Conservation (phyloP, 2,113 vertebrate genomes). For the Sylvicapra grimmia region DNA sequence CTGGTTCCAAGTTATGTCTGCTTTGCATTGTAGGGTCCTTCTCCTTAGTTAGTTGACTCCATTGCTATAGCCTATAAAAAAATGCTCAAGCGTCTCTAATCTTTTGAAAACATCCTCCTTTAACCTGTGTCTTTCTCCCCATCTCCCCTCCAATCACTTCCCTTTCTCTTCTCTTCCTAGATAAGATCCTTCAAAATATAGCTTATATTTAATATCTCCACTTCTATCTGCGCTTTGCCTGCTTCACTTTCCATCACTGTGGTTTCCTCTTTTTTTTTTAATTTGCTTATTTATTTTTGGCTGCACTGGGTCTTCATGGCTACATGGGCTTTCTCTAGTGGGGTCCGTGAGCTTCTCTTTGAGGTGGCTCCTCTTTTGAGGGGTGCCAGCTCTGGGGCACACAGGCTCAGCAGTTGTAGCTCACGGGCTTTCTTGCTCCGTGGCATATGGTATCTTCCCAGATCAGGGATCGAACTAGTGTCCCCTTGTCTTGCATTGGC, state of each 20-base stretch:
- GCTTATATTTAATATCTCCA: neutral
- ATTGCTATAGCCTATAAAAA: neutral
- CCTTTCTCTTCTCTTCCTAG: neutral
- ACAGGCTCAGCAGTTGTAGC: neutral
- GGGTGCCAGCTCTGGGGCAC: neutral
- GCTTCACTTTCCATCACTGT: neutral
- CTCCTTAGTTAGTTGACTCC: neutral
- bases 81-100: neutral
- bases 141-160: no score
- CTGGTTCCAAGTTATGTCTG: neutral
- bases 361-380: neutral
- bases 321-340: neutral
- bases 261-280: neutral
- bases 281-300: neutral
- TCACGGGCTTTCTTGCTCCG: neutral
- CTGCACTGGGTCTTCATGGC: neutral
- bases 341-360: rapidly evolving
- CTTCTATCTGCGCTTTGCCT: neutral
- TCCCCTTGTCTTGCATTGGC: neutral
- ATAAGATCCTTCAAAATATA: neutral
- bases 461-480: neutral
- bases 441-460: neutral
- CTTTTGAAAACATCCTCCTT: neutral
- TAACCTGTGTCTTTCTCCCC: neutral
- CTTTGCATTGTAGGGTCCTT: neutral